A percentile compares a stretch with the other conserved stretches of the same genome.
Conservation (phyloP, 2,888 invertebrate species). For the Heliconius erato region DNA sequence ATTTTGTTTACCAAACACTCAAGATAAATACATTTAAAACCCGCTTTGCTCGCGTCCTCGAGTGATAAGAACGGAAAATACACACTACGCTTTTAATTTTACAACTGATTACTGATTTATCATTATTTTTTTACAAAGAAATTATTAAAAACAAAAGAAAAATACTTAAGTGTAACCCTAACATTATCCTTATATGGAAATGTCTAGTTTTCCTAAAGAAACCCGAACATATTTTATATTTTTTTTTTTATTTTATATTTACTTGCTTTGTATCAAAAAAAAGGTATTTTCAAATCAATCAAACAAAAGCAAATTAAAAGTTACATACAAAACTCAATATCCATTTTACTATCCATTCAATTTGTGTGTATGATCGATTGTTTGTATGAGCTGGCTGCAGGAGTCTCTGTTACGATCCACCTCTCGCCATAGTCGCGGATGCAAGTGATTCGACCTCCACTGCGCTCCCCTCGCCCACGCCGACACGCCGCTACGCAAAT, state of each 20-base stretch:
- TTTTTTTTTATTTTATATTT: too few relatives aligned
- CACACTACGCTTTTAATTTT: background rate
- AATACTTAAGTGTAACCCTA: too few relatives aligned
- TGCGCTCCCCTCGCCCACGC: conserved; percentile 54
- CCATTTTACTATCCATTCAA: too few relatives aligned
- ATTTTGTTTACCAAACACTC: background rate
- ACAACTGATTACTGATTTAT: background rate
- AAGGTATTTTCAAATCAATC: too few relatives aligned
- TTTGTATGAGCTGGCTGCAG: background rate
- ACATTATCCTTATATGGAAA: too few relatives aligned
- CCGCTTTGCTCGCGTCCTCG: background rate
- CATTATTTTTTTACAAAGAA: background rate
- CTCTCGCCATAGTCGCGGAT: conserved; percentile 45
- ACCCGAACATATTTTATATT: too few relatives aligned
- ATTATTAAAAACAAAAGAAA: too few relatives aligned
- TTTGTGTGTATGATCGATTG: background rate
- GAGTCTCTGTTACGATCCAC: conserved; percentile 4
- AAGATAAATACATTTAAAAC: background rate
- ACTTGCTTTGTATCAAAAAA: too few relatives aligned
- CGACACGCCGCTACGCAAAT: conserved; percentile 41
- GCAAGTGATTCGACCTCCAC: conserved; percentile 72
- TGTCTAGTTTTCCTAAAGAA: too few relatives aligned
- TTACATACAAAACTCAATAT: too few relatives aligned
- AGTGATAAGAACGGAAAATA: background rate
- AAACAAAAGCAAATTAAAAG: background rate